These are phyloP conservation scores for Drosophila malerkotliana DNA, from an alignment of 1,140 invertebrate genomes.

Conservation along the genomic window DNA sequence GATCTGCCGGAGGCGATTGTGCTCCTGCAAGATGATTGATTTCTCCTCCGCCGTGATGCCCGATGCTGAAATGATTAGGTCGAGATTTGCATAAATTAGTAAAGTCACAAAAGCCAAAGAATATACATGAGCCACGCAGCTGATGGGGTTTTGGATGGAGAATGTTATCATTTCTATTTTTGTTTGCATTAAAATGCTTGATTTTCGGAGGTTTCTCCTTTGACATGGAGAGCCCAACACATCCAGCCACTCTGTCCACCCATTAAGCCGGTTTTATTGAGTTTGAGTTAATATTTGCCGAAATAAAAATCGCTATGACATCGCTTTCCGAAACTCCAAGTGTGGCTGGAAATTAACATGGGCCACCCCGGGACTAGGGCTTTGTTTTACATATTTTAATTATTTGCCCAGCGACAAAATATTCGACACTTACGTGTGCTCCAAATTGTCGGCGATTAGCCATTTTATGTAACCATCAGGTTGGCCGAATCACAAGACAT, in stretches of 20 bases:
- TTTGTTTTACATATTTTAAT: slow-evolving; percentile 47
- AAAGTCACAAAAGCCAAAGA: slow-evolving; percentile 22
- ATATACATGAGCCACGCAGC: slow-evolving; percentile 46
- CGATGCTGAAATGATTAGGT: slow-evolving; percentile 83
- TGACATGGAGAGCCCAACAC: slow-evolving; percentile 18
- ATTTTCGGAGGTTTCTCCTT: slow-evolving; percentile 50
- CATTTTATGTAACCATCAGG: slow-evolving; percentile 53
- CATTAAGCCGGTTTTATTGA: slow-evolving; percentile 56
- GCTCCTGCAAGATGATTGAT: slow-evolving; percentile 90
- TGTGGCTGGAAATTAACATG: slow-evolving; percentile 45
- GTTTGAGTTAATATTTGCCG: slow-evolving; percentile 46
- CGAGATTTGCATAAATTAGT: slow-evolving; percentile 72
- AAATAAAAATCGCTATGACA: slow-evolving; percentile 52
- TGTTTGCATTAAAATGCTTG: slow-evolving; percentile 64
- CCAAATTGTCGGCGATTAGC: slow-evolving; percentile 31
- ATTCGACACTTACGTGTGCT: slow-evolving; percentile 44
- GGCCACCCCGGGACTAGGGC: not conserved
- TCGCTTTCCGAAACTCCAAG: slow-evolving; percentile 46
- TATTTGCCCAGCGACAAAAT: slow-evolving; percentile 32
- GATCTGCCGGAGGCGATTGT: slow-evolving; percentile 91
- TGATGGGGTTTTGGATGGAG: slow-evolving; percentile 19
- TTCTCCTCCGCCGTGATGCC: slow-evolving; percentile 89
- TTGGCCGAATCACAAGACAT: slow-evolving; percentile 39
- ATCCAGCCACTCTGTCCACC: slow-evolving; percentile 5
- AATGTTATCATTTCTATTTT: slow-evolving; percentile 79